Conservation (phyloP, 2,113 vertebrate genomes). For the Porphyrio hochstetteri region DNA sequence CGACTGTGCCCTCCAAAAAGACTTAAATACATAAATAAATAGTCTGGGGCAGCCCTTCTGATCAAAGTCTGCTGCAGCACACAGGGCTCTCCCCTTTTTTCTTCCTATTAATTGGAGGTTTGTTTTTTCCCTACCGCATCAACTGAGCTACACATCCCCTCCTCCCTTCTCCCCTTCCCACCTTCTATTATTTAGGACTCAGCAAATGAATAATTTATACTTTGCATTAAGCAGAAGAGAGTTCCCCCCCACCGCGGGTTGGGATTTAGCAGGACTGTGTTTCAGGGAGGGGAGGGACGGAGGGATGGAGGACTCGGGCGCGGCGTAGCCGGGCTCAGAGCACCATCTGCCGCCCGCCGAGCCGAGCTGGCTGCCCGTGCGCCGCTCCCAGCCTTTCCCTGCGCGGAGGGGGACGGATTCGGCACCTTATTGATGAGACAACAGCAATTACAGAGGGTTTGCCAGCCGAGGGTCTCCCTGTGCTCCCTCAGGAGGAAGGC, state of each 20-base stretch:
- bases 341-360: constrained; percentile 42
- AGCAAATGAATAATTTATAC: not conserved
- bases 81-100: not conserved
- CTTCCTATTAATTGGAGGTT: not conserved
- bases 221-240: not conserved
- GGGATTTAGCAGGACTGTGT: not conserved
- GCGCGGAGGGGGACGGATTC: fast-evolving
- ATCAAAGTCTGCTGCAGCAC: not conserved
- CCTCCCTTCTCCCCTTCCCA: not conserved
- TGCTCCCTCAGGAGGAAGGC: not conserved
- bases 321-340: constrained; percentile 5
- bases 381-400: not conserved
- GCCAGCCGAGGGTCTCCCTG: not conserved
- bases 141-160: not conserved
- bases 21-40: not conserved
- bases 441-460: not conserved
- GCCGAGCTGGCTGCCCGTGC: not conserved
- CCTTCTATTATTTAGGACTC: not conserved
- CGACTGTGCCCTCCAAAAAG: not conserved
- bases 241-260: fast-evolving
- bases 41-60: not conserved
- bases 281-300: not conserved
- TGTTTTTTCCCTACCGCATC: not conserved
- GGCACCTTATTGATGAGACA: not conserved
- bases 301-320: not conserved